Percentiles rank a stretch among this genome's conserved stretches.
These are phyloP conservation scores for Quiscalus mexicanus DNA, from an alignment of 2,113 vertebrate species.

Conservation along the genomic window DNA sequence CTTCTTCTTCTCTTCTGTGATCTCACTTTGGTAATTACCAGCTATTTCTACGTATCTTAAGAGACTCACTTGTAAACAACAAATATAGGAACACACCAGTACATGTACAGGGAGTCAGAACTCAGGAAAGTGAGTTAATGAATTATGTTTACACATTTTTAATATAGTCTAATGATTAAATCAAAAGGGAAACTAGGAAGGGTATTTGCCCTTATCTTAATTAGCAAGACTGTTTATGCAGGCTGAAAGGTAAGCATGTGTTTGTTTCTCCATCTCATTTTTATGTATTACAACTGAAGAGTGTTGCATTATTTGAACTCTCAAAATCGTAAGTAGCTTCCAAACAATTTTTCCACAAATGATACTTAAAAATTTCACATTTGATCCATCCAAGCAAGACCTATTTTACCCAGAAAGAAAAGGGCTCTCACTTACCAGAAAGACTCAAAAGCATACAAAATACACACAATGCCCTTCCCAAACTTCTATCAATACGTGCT, in stretches of 20 bases:
- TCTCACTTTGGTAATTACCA: not conserved
- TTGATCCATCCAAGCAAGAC: not conserved
- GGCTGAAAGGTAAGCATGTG: not conserved
- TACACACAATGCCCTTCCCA: not conserved
- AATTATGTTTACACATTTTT: not conserved
- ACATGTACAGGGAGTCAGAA: fast-evolving
- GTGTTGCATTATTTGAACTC: not conserved
- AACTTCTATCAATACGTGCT: not conserved
- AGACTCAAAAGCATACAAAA: not conserved
- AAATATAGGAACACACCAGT: not conserved
- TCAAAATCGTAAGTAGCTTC: not conserved
- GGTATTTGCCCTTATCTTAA: not conserved
- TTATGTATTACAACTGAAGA: not conserved
- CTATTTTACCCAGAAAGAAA: not conserved
- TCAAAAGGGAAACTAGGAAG: not conserved
- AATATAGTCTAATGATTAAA: not conserved
- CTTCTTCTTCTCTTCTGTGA: not conserved
- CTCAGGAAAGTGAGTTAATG: not conserved
- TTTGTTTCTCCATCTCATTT: slow-evolving; percentile 10
- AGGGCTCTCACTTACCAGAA: not conserved
- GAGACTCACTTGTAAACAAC: not conserved
- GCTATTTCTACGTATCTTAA: not conserved
- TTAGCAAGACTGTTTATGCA: not conserved
- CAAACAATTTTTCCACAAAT: not conserved
- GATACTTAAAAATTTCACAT: not conserved